Conservation (phyloP, 35 echinoderm and acorn worm species). For the Ptychodera flava region DNA sequence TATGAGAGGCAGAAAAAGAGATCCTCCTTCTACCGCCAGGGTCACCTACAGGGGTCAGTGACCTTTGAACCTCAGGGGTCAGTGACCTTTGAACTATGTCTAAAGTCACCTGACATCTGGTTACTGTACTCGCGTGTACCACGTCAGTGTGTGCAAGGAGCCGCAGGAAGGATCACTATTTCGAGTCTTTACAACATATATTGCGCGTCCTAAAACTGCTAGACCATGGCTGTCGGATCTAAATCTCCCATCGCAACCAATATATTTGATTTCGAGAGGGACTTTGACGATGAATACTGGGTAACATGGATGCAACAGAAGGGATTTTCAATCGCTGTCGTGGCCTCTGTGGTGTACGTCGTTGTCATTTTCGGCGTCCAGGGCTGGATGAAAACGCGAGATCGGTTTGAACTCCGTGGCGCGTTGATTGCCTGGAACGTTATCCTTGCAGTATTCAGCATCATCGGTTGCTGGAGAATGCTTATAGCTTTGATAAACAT, state of each 20-base stretch:
- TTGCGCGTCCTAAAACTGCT: no score
- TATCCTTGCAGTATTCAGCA: background rate
- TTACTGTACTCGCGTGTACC: no score
- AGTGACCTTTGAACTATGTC: no score
- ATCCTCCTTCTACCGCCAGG: no score
- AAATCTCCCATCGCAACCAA: background rate
- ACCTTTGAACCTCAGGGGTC: no score
- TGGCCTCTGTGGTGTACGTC: background rate
- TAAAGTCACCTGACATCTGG: no score
- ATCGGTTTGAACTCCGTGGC: background rate
- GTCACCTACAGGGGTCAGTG: no score
- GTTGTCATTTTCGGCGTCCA: background rate
- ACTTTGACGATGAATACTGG: conserved; percentile 42
- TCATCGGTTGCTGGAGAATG: background rate
- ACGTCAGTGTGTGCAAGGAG: no score
- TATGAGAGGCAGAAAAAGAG: no score
- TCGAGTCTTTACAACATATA: no score
- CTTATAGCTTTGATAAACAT: background rate
- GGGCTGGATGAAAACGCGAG: background rate
- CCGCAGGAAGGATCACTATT: no score
- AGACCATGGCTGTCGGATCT: background rate
- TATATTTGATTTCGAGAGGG: conserved; percentile 20
- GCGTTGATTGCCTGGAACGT: background rate
- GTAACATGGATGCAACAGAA: conserved; percentile 27
- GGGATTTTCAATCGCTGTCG: background rate